Evolutionary conservation across 1,140 invertebrate genomes (phyloP).

Genomic region (Ceratina calcarata): DNA sequence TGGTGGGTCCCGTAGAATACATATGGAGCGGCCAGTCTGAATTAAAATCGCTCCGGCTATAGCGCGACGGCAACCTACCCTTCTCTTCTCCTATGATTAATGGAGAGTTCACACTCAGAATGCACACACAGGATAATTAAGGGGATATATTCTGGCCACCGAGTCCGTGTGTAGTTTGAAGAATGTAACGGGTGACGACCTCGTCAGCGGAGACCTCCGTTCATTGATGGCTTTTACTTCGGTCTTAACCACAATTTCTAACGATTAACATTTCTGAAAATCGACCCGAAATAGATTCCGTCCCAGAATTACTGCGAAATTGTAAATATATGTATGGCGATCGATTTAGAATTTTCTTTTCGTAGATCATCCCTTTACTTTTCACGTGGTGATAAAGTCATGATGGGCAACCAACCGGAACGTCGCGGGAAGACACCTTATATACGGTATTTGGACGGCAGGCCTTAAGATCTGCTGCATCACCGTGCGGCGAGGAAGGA

Average conservation of each 20-base stretch:
- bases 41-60: slow-evolving; percentile 78
- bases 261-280: background rate
- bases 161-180: slow-evolving; percentile 76
- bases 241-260: background rate
- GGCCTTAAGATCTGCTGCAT: slow-evolving; percentile 77
- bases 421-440: slow-evolving; percentile 52
- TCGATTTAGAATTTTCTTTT: background rate
- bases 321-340: background rate
- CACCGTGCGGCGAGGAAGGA: slow-evolving; percentile 55
- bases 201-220: slow-evolving; percentile 28
- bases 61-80: slow-evolving; percentile 70
- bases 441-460: slow-evolving; percentile 61
- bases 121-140: slow-evolving; percentile 81
- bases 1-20: slow-evolving; percentile 74
- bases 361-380: background rate
- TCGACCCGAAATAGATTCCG: no score
- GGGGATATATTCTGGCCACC: slow-evolving; percentile 80
- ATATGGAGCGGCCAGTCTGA: slow-evolving; percentile 78
- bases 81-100: slow-evolving; percentile 80
- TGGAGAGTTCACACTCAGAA: slow-evolving; percentile 81
- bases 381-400: background rate
- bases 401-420: background rate
- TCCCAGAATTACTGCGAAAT: no score
- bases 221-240: slow-evolving; percentile 29
- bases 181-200: slow-evolving; percentile 76